phyloP scores from a whole-genome alignment of 2,113 vertebrate genomes.

The Dinomys branickii region DNA sequence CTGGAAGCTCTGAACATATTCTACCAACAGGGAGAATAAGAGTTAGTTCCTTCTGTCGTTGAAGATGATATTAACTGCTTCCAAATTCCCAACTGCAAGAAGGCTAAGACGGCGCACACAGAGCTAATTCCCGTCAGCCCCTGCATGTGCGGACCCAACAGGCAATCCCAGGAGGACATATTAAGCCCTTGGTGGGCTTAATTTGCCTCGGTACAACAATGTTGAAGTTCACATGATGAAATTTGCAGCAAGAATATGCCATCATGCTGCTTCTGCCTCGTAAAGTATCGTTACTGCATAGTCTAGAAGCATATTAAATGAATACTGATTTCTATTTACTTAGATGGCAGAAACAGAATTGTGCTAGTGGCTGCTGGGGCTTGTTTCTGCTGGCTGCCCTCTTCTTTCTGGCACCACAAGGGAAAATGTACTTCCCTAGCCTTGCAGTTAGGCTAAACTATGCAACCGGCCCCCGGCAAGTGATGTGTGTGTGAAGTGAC shows the following conservation, averaged over 20 bases:
- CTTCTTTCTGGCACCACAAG: neutral
- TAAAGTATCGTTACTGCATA: neutral
- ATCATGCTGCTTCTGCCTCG: neutral
- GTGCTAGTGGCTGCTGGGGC: neutral
- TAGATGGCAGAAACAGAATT: neutral
- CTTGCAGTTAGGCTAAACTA: neutral
- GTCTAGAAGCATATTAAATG: neutral
- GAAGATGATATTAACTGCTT: slow-evolving; percentile 64
- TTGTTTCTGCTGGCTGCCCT: neutral
- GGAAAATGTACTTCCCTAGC: neutral
- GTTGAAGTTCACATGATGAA: neutral
- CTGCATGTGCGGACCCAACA: neutral
- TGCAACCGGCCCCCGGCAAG: neutral
- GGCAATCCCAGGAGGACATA: slow-evolving; percentile 42
- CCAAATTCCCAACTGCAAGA: slow-evolving; percentile 46
- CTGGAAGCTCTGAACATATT: slow-evolving; percentile 35
- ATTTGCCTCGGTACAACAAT: neutral
- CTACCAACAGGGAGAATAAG: slow-evolving; percentile 23
- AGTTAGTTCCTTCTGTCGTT: slow-evolving; percentile 61
- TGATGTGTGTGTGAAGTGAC: neutral
- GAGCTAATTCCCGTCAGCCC: neutral
- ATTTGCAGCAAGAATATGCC: neutral
- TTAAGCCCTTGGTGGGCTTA: slow-evolving; percentile 25
- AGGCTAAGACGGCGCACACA: neutral
- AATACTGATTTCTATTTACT: slow-evolving; percentile 12